Conservation (phyloP, 2,888 invertebrate genomes). For the Drosophila lacicola region DNA sequence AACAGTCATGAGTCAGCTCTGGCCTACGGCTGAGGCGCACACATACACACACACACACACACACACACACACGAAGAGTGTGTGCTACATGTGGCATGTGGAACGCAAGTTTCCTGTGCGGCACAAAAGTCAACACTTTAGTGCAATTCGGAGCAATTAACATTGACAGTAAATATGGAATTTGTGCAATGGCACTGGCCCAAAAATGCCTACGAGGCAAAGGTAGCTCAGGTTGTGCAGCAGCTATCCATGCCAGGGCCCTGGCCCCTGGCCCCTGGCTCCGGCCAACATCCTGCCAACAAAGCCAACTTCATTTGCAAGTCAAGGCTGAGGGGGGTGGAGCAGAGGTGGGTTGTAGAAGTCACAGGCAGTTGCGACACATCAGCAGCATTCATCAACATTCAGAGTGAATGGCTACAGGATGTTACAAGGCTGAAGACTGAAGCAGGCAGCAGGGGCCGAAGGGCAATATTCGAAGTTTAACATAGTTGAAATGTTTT, state of each 20-base stretch:
- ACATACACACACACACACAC: not conserved
- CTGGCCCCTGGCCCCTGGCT: too few relatives aligned
- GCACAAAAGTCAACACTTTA: slow-evolving; percentile 77
- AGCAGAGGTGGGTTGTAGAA: not conserved
- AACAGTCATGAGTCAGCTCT: slow-evolving; percentile 32
- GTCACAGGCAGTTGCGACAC: slow-evolving; percentile 30
- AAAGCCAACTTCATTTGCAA: slow-evolving; percentile 76
- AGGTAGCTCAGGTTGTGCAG: slow-evolving; percentile 21
- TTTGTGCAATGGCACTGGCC: slow-evolving; percentile 60
- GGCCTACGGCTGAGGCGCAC: not conserved
- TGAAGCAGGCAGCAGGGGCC: slow-evolving; percentile 14
- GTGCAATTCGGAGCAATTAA: slow-evolving; percentile 78
- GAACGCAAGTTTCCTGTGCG: slow-evolving; percentile 62
- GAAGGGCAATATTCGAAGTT: slow-evolving; percentile 48
- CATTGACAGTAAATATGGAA: slow-evolving; percentile 80
- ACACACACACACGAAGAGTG: not conserved
- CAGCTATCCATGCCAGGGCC: not conserved
- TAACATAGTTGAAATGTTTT: slow-evolving; percentile 58
- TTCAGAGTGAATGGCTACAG: slow-evolving; percentile 46
- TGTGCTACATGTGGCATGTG: slow-evolving; percentile 52
- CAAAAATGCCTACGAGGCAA: slow-evolving; percentile 76
- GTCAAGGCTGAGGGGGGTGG: slow-evolving; percentile 21
- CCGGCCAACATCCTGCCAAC: slow-evolving; percentile 50
- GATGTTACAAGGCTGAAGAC: slow-evolving; percentile 46
- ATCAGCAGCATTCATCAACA: slow-evolving; percentile 63